Conservation (phyloP, 2,888 invertebrate genomes). For the Automeris io region DNA sequence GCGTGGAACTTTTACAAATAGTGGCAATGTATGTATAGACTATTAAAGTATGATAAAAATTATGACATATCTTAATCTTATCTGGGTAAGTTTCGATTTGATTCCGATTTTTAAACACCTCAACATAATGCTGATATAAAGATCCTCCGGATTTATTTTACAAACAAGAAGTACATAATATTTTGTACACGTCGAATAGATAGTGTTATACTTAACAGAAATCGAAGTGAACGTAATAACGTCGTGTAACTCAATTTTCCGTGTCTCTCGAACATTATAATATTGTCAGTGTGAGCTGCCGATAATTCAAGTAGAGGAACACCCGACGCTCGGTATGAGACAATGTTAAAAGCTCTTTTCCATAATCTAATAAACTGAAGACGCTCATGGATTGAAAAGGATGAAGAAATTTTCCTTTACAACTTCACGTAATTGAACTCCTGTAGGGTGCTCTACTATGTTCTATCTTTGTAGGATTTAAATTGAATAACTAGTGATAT, state of each 20-base stretch:
- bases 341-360: slow-evolving; percentile 34
- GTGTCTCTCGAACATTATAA: slow-evolving; percentile 7
- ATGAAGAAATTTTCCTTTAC: slow-evolving; percentile 13
- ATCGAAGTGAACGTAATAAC: slow-evolving; percentile 1
- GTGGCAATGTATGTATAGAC: too few relatives aligned
- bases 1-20: too few relatives aligned
- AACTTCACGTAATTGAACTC: slow-evolving; percentile 51
- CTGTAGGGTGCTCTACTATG: slow-evolving; percentile 66
- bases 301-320: slow-evolving; percentile 16
- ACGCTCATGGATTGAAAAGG: slow-evolving; percentile 18
- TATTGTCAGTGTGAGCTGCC: slow-evolving; percentile 10
- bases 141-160: too few relatives aligned
- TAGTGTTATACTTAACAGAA: too few relatives aligned
- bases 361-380: slow-evolving; percentile 39
- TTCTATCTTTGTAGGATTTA: slow-evolving; percentile 25
- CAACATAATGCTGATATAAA: too few relatives aligned
- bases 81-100: too few relatives aligned
- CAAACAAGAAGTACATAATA: too few relatives aligned
- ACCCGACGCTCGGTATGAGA: slow-evolving; percentile 19
- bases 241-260: slow-evolving; percentile 10
- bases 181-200: too few relatives aligned
- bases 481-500: neutral
- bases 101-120: too few relatives aligned
- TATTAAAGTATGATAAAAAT: too few relatives aligned
- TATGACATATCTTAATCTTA: too few relatives aligned